A percentile compares a stretch with the other conserved stretches of the same genome.
These are phyloP conservation scores for Catocala sponsa DNA, from an alignment of 2,888 invertebrate genomes.

Conservation along the genomic window DNA sequence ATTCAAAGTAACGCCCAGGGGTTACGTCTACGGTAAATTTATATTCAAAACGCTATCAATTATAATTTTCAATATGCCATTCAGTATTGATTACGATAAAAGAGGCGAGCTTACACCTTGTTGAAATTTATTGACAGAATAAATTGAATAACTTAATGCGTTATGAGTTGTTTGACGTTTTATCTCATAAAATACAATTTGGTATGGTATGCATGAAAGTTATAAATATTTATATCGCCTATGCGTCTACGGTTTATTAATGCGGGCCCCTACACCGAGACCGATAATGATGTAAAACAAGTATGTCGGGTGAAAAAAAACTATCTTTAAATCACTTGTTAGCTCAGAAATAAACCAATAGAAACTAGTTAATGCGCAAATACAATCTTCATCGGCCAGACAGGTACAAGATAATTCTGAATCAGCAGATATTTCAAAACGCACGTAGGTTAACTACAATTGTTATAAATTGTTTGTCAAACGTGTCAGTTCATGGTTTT, in stretches of 20 bases:
- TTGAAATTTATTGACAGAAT: slow-evolving; percentile 51
- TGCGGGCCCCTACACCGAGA: slow-evolving; percentile 18
- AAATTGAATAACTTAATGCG: slow-evolving; percentile 50
- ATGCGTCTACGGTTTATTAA: slow-evolving; percentile 16
- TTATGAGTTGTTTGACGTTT: slow-evolving; percentile 45
- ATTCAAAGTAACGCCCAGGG: slow-evolving; percentile 41
- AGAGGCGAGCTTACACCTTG: slow-evolving; percentile 45
- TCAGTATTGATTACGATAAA: slow-evolving; percentile 47
- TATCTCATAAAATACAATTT: slow-evolving; percentile 49
- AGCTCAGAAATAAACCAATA: slow-evolving; percentile 2
- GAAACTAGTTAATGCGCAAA: slow-evolving; percentile 1
- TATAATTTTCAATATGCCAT: slow-evolving; percentile 47
- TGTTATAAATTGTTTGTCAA: slow-evolving; percentile 70
- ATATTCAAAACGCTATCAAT: slow-evolving; percentile 46
- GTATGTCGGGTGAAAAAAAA: slow-evolving; percentile 1
- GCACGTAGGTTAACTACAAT: slow-evolving; percentile 52
- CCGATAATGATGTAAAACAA: slow-evolving; percentile 2
- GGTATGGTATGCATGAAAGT: slow-evolving; percentile 26
- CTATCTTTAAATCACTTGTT: not conserved
- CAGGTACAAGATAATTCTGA: slow-evolving; percentile 39
- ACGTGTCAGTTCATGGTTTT: slow-evolving; percentile 62
- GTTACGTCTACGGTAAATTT: slow-evolving; percentile 43
- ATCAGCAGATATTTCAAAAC: slow-evolving; percentile 50
- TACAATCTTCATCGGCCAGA: slow-evolving; percentile 10
- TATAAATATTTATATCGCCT: slow-evolving; percentile 32